Percentiles rank a stretch among this genome's conserved stretches.
Conservation (phyloP, 2,113 vertebrate species). For the Phoenicopterus ruber region DNA sequence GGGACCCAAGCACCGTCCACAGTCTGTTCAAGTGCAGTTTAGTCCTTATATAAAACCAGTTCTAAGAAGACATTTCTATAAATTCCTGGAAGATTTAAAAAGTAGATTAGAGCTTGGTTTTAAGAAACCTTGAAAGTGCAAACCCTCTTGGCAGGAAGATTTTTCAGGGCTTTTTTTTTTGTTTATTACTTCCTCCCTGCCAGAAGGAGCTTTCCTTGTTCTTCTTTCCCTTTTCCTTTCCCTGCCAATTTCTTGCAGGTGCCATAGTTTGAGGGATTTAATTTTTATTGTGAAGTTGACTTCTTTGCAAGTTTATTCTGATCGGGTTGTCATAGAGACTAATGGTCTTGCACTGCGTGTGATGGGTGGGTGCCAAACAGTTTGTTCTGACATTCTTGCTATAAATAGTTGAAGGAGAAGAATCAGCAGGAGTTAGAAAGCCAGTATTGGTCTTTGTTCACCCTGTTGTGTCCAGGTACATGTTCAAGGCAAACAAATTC, state of each 20-base stretch:
- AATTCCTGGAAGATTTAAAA: not conserved
- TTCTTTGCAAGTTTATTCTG: slow-evolving; percentile 54
- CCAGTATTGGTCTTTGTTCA: not conserved
- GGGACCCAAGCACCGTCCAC: not conserved
- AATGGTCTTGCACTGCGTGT: not conserved
- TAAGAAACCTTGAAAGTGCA: not conserved
- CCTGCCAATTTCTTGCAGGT: not conserved
- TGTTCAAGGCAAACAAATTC: not conserved
- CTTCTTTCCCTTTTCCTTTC: not conserved
- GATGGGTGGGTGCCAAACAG: slow-evolving; percentile 19
- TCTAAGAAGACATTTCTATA: not conserved
- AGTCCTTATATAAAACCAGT: not conserved
- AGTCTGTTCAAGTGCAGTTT: not conserved
- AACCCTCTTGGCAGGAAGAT: not conserved
- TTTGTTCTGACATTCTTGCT: slow-evolving; percentile 34
- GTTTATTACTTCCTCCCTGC: not conserved
- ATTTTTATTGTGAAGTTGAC: slow-evolving; percentile 45
- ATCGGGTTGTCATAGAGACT: slow-evolving; percentile 70
- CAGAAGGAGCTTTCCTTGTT: not conserved
- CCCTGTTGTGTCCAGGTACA: not conserved
- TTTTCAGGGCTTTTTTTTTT: not conserved
- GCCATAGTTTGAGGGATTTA: slow-evolving; percentile 29
- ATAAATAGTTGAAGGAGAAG: slow-evolving; percentile 38
- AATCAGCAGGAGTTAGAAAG: not conserved
- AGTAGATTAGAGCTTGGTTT: not conserved